These are phyloP conservation scores for Drosophila helvetica DNA, from an alignment of 2,888 invertebrate genomes.

Conservation along the genomic window DNA sequence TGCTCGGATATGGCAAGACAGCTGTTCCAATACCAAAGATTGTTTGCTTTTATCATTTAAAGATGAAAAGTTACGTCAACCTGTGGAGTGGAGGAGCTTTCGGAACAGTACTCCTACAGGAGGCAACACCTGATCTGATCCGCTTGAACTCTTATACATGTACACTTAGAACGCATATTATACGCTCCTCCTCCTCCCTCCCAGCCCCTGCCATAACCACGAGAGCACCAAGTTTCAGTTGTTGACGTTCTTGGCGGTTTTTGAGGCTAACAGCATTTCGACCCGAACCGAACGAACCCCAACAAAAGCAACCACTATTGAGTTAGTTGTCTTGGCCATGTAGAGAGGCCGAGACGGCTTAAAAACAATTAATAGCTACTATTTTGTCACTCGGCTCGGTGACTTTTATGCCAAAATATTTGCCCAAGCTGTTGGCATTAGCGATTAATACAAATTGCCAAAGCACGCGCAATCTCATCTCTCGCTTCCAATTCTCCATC, in stretches of 20 bases:
- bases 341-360: conserved; percentile 19
- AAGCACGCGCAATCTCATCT: conserved; percentile 56
- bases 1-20: conserved; percentile 32
- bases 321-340: conserved; percentile 67
- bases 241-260: conserved; percentile 78
- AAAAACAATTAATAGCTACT: conserved; percentile 66
- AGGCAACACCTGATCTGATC: not conserved
- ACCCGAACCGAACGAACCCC: conserved; percentile 9
- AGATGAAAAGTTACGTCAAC: conserved; percentile 35
- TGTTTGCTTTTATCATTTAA: conserved; percentile 10
- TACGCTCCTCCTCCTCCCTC: not conserved
- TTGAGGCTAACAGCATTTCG: conserved; percentile 81
- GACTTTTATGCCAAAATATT: conserved; percentile 64
- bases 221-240: conserved; percentile 58
- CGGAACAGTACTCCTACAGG: not conserved
- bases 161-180: not conserved
- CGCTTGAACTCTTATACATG: not conserved
- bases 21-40: conserved; percentile 33
- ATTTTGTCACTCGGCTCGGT: conserved; percentile 68
- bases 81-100: conserved; percentile 1
- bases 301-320: conserved; percentile 45
- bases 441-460: conserved; percentile 57
- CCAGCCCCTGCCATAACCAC: not conserved
- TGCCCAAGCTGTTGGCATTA: conserved; percentile 65
- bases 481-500: conserved; percentile 34